Percentiles rank a stretch among this genome's conserved stretches.
Evolutionary conservation across 1,140 invertebrate genomes (phyloP).

Genomic region (Hestina assimilis): DNA sequence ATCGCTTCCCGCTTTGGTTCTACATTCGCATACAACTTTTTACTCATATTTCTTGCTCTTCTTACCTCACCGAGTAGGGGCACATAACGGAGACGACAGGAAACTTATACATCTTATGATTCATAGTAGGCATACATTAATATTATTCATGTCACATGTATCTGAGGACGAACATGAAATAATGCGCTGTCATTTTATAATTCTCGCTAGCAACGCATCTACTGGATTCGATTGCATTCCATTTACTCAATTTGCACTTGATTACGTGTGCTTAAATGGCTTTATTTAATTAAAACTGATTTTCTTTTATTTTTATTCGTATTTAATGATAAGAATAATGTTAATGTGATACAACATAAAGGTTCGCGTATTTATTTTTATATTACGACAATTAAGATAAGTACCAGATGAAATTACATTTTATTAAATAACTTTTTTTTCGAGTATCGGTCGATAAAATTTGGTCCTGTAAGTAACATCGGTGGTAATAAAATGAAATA

Average conservation of each 20-base stretch:
- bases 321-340: conserved; percentile 3
- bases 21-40: conserved; percentile 62
- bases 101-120: conserved; percentile 53
- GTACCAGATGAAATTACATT: too few relatives aligned
- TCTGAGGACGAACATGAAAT: conserved; percentile 29
- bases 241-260: conserved; percentile 22
- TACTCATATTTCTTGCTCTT: conserved; percentile 52
- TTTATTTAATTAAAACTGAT: conserved; percentile 32
- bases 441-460: too few relatives aligned
- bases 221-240: conserved; percentile 25
- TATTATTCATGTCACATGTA: conserved; percentile 33
- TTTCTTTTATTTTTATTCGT: conserved; percentile 7
- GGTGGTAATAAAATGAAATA: too few relatives aligned
- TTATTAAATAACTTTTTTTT: too few relatives aligned
- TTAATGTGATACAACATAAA: background rate
- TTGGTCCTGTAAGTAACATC: too few relatives aligned
- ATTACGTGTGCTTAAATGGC: conserved; percentile 25
- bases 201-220: conserved; percentile 21
- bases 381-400: too few relatives aligned
- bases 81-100: conserved; percentile 66
- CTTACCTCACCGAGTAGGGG: conserved; percentile 54
- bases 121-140: conserved; percentile 35
- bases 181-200: conserved; percentile 27
- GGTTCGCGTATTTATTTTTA: background rate
- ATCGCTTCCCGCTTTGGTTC: conserved; percentile 60